Evolutionary conservation across 2,113 vertebrate species (phyloP).

Genomic region (Poeciliopsis occidentalis): DNA sequence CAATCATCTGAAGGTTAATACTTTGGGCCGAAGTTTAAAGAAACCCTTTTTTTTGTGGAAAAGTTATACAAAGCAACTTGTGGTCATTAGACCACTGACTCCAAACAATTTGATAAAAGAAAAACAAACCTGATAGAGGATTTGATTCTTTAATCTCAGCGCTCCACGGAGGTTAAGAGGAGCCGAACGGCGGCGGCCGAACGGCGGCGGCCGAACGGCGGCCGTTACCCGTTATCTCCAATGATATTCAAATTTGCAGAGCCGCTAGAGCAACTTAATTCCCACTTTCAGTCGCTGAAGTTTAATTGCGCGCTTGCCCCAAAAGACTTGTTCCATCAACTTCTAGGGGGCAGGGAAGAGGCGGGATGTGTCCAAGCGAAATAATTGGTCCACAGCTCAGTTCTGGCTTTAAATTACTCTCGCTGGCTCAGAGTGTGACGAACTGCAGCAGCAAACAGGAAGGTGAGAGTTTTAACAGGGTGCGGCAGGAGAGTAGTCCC

Average conservation of each 20-base stretch:
- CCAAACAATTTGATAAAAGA: not conserved
- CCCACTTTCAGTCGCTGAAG: conserved; percentile 46
- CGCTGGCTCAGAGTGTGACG: conserved; percentile 42
- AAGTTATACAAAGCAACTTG: conserved; percentile 30
- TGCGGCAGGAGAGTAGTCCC: conserved; percentile 51
- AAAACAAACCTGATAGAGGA: not conserved
- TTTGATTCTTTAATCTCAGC: conserved; percentile 3
- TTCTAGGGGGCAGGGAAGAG: conserved; percentile 35
- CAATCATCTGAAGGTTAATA: not conserved
- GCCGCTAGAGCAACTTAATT: conserved; percentile 56
- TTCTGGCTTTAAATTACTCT: conserved; percentile 53
- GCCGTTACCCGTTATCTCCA: conserved; percentile 56
- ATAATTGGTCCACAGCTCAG: conserved; percentile 73
- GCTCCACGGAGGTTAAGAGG: conserved; percentile 26
- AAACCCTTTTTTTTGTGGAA: not conserved
- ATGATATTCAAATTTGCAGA: conserved; percentile 72
- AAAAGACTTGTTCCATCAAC: conserved; percentile 31
- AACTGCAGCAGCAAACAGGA: conserved; percentile 25
- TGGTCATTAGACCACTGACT: not conserved
- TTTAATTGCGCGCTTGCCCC: conserved; percentile 57
- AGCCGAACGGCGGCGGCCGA: conserved; percentile 10
- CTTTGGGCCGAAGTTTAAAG: no score
- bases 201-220: conserved; percentile 19
- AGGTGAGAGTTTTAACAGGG: conserved; percentile 40
- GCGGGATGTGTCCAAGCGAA: conserved; percentile 59